Evolutionary conservation across 2,113 vertebrate species (phyloP).

Genomic region (Anoplopoma fimbria): DNA sequence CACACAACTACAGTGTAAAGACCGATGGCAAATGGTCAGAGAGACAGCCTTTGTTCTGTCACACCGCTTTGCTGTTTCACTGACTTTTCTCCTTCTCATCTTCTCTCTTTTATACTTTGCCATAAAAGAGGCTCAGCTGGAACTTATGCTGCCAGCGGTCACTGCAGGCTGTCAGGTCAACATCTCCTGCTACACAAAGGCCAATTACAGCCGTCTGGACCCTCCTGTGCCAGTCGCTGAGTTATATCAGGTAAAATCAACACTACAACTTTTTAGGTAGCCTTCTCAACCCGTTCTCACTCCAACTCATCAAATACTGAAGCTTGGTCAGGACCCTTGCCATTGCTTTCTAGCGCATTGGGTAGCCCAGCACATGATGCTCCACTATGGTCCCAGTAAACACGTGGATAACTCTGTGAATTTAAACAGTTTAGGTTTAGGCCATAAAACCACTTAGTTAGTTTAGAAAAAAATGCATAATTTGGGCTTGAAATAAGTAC

Average conservation of each 20-base stretch:
- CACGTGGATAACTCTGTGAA: too few relatives aligned
- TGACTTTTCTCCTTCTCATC: background rate
- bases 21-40: too few relatives aligned
- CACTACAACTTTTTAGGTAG: too few relatives aligned
- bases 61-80: background rate
- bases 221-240: background rate
- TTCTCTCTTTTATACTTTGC: background rate
- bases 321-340: too few relatives aligned
- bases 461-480: too few relatives aligned
- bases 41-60: background rate
- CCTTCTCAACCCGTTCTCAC: background rate
- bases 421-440: too few relatives aligned
- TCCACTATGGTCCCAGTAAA: too few relatives aligned
- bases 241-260: background rate
- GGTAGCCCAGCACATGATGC: too few relatives aligned
- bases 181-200: background rate
- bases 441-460: too few relatives aligned
- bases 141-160: background rate
- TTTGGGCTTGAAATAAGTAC: too few relatives aligned
- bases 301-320: too few relatives aligned
- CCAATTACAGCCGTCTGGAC: conserved; percentile 28
- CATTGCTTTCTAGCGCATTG: too few relatives aligned
- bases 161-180: background rate
- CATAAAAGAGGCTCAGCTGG: conserved; percentile 24
- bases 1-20: background rate